Percentiles rank a stretch among this genome's conserved stretches.
phyloP scores from a whole-genome alignment of 2,113 vertebrate species.

The Synodontis membranacea region DNA sequence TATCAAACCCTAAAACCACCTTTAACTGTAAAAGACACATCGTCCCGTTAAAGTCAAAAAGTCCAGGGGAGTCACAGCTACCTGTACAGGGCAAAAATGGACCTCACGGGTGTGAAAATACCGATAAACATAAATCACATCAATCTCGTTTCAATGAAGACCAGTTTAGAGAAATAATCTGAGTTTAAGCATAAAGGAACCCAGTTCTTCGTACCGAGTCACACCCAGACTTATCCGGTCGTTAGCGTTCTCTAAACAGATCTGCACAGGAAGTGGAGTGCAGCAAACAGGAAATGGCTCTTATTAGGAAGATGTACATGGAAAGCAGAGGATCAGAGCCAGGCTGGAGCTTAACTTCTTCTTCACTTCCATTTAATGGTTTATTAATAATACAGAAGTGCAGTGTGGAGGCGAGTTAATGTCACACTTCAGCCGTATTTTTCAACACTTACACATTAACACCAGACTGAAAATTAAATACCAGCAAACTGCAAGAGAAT shows the following conservation, averaged over 20 bases:
- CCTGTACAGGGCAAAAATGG: background rate
- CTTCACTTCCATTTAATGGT: background rate
- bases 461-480: background rate
- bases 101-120: background rate
- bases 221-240: background rate
- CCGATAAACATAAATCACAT: background rate
- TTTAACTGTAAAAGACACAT: background rate
- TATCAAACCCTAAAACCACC: too few relatives aligned
- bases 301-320: conserved; percentile 53
- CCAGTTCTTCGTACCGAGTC: background rate
- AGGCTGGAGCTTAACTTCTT: background rate
- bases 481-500: too few relatives aligned
- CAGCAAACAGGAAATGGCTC: conserved; percentile 65
- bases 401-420: background rate
- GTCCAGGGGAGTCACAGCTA: background rate
- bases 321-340: background rate
- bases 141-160: background rate
- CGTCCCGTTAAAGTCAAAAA: background rate
- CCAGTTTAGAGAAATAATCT: background rate
- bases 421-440: background rate
- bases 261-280: conserved; percentile 60
- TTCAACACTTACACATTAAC: background rate
- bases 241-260: background rate
- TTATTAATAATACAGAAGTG: background rate
- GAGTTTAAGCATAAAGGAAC: background rate